Evolutionary conservation across 1,140 invertebrate genomes (phyloP), one percentile per base, ranked within the genome.

Genomic region (Diploscapter pachys): DNA sequence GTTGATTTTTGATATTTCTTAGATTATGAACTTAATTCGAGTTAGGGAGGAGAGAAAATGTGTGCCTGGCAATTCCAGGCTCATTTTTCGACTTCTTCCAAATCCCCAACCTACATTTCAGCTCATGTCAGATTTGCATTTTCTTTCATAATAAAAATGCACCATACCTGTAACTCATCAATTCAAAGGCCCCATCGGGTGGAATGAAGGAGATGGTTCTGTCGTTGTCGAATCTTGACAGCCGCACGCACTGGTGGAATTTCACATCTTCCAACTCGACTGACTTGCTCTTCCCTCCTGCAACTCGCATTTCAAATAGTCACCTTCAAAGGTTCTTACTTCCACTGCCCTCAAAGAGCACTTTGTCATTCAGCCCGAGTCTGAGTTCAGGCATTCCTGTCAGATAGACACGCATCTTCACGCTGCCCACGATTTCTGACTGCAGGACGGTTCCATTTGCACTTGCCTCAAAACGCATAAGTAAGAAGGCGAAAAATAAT

Each of bases 351-450:
- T 99, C 96, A 88, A 99, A 99, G 0, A 99, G 86, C 8, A 99
- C 95, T 89, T 99, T 99, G 85, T 99, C 97, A 86, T 99, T 99
- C 0, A 99, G 88, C 0, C 97, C 97, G n/a, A 99, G 89, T 49
- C 96, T 89, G 11, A 99, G 86, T 87, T 99, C 97, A 1, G 97
- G 97, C 97, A 99, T 99, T 5, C 97, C 97, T 5, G 94, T 97
- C 5, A 99, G 86, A 85, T 98, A 99, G 0, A 98, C 96, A 77
- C 96, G 89, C 97, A 99, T 99, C 89, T 98, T 98, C 64, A 99
- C 98, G 48, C 94, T 93, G 62, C 97, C 97, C n/a, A 99, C 95
- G 79, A 99, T 99, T 88, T 99, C 97, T 88, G 95, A 98, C 63
- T 95, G 90, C 11, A 99, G 86, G 2, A 99, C 96, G 89, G 96